Base-by-base conservation (phyloP, 1,140 invertebrate species). In the Adelges cooleyi region DNA sequence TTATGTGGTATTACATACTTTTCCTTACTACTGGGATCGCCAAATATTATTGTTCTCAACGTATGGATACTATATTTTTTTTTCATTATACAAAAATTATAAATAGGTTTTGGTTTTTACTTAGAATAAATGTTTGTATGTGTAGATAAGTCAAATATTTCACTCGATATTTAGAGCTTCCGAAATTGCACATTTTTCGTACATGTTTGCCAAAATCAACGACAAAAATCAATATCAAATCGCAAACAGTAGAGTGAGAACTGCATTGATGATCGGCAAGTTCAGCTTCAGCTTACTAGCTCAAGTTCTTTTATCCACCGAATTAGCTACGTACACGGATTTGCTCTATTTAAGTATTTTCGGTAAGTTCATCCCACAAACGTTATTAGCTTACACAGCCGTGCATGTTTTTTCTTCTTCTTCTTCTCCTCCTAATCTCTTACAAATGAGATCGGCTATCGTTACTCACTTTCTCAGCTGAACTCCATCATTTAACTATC, bases 121-220 rank as follows among this genome's bases (percentile, higher is more conserved):
- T n/a, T n/a, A n/a, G n/a, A 38, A 38, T 38, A 38, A 8, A 38
- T 38, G 13, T 38, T 38, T 38, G 36, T 8, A 6, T 13, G 6
- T 38, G 59, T 75, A 81, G 73, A 68, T 77, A 27, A 29, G 75
- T 18, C 75, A 80, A 72, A 73, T 75, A 38, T 79, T 86, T 66
- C 92, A 89, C 75, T 91, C 90, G 2, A 76, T 90, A 8, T 89
- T 88, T 70, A 83, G 89, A 73, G 89, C 92, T 0, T 83, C 89
- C 8, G 92, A 95, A 77, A 85, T 95, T 1, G 91, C 91, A 0
- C 95, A 95, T 75, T 89, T 85, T 68, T 92, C 91, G 0, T 96
- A 95, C 71, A 91, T 95, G 68, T 96, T 94, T 77, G 89, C 91
- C 8, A 90, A 92, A 79, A 90, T 95, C 48, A 33, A 48, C n/a